Evolutionary conservation across 2,797 vertebrate species (phyloP).

Genomic region (Percopsis omiscomaycus): DNA sequence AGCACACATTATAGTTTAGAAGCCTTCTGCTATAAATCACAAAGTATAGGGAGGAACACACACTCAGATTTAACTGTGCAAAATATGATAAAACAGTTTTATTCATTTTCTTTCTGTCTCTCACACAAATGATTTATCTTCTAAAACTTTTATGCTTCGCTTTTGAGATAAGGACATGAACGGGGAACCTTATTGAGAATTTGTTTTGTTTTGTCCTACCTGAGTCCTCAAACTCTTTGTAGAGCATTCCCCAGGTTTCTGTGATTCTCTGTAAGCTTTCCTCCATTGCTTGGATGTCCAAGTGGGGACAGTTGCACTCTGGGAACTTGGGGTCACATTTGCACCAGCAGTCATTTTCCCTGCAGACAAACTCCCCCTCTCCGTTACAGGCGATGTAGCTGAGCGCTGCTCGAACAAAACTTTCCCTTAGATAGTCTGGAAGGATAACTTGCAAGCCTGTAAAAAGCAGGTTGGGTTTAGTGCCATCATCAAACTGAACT

Average conservation of each 20-base stretch:
- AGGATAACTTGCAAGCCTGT: constrained; percentile 93
- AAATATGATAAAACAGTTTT: constrained; percentile 41
- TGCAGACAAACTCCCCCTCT: constrained; percentile 93
- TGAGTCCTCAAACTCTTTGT: constrained; percentile 94
- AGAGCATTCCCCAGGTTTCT: constrained; percentile 88
- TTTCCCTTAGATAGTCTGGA: constrained; percentile 90
- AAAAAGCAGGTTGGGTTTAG: constrained; percentile 43
- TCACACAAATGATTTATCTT: constrained; percentile 45
- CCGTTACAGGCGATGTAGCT: constrained; percentile 97
- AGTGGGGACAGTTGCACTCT: constrained; percentile 95
- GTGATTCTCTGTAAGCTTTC: constrained; percentile 89
- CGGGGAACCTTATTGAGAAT: neutral
- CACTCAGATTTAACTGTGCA: constrained; percentile 44
- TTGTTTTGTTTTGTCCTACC: constrained; percentile 68
- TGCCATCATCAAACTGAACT: constrained; percentile 29
- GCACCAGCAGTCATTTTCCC: constrained; percentile 95
- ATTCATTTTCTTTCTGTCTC: constrained; percentile 36
- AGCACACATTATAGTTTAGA: constrained; percentile 42
- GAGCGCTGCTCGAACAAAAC: constrained; percentile 92
- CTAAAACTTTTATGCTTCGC: constrained; percentile 30
- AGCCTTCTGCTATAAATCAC: constrained; percentile 47
- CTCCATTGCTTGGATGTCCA: constrained; percentile 97
- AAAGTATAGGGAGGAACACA: constrained; percentile 33
- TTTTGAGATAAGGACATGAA: constrained; percentile 21
- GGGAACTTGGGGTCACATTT: constrained; percentile 88